These are phyloP conservation scores for Platichthys stellatus DNA, from an alignment of 2,113 vertebrate species.

Conservation along the genomic window DNA sequence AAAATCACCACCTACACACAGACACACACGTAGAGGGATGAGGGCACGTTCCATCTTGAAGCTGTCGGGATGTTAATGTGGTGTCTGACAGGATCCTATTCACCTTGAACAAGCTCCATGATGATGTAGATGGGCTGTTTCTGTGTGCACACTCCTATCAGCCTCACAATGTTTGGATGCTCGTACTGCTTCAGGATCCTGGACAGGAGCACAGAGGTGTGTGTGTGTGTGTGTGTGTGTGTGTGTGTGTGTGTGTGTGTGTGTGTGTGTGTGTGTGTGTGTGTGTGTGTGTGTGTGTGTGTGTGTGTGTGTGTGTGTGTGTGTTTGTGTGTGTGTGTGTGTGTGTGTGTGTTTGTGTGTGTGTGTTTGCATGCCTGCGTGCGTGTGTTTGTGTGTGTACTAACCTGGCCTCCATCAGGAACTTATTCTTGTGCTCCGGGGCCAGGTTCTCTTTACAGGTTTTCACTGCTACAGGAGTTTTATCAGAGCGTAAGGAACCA, in stretches of 20 bases:
- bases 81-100: constrained; percentile 8
- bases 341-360: background rate
- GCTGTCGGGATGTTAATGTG: background rate
- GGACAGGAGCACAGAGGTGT: background rate
- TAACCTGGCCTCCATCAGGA: constrained; percentile 97
- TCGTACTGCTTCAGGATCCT: constrained; percentile 98
- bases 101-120: constrained; percentile 96
- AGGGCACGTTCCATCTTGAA: constrained; percentile 5
- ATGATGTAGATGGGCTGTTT: constrained; percentile 97
- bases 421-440: constrained; percentile 90
- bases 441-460: constrained; percentile 94
- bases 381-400: constrained; percentile 8
- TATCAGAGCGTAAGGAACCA: constrained; percentile 87
- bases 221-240: constrained; percentile 1
- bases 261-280: constrained; percentile 5
- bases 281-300: constrained; percentile 13
- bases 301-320: background rate
- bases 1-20: constrained; percentile 91
- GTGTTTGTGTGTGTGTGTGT: constrained; percentile 13
- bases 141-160: constrained; percentile 97
- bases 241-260: background rate
- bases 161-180: constrained; percentile 94
- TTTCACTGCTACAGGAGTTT: constrained; percentile 91
- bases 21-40: background rate
- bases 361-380: background rate